Base-by-base conservation (phyloP, 2,113 vertebrate genomes). In the Ophthalmolycus amberensis region DNA sequence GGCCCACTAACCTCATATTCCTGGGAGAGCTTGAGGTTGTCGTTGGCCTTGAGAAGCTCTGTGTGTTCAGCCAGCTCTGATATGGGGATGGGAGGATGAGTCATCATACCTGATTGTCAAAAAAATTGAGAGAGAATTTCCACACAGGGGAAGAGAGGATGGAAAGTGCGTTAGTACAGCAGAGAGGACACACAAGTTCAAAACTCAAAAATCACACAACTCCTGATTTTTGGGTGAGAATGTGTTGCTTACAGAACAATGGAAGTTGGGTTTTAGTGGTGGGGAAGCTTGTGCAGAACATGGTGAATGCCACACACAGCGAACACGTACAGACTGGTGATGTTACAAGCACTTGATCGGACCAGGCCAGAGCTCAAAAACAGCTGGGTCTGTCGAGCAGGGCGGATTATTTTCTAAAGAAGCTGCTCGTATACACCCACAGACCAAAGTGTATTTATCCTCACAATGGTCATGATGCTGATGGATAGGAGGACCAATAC, bases 1-100 rank as follows among this genome's bases (percentile, higher is more conserved):
- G 76, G 56, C 15, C 83, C 68, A 88, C 96, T 91, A 94, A 99
- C 98, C 98, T 99, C 98, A 3, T 99, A 99, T 89, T 99, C 98
- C 93, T 99, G 98, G 59, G 98, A 99, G 75, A 99, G 96, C 91
- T 99, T 99, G 80, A 99, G 96, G 94, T 99, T 99, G 95, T 99
- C 98, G 16, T 99, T 99, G 92, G 98, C 98, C 89, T 99, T 99
- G 74, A 99, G 97, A 68, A 97, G 95, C 71, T 99, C 98, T 0
- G 97, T 98, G 95, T 99, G 98, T 88, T 99, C 98, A 0, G 97
- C 96, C 94, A 99, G 96, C 92, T 99, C 98, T 0, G 97, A 91
- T 86, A 99, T 96, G 0, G 98, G 97, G 84, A 99, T 97, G 2
- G 98, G 98, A 0, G 98, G 98, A 91, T 99, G 98, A 94, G 95